Percentiles rank a stretch among this genome's conserved stretches.
Evolutionary conservation across 2,888 invertebrate species (phyloP).

Genomic region (Polyommatus icarus): DNA sequence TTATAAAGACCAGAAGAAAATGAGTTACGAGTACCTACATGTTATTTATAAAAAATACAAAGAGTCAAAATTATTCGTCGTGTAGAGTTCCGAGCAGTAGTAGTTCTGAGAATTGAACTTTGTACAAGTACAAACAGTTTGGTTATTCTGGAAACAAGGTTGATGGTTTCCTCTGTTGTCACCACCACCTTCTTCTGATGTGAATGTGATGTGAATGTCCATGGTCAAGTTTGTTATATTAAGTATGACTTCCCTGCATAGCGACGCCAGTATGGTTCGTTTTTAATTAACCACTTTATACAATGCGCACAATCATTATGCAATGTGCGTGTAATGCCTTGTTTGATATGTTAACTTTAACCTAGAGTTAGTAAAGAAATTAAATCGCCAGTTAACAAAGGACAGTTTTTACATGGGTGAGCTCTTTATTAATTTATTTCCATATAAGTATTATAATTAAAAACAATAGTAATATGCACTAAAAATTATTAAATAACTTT

Average conservation of each 20-base stretch:
- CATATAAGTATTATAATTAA: too few species aligned
- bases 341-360: neutral
- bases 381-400: neutral
- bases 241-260: neutral
- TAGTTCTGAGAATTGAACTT: neutral
- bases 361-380: neutral
- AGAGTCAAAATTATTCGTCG: neutral
- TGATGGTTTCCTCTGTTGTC: neutral
- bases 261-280: slow-evolving; percentile 36
- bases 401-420: neutral
- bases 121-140: neutral
- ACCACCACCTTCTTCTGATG: neutral
- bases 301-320: slow-evolving; percentile 27
- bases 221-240: neutral
- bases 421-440: neutral
- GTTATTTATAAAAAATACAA: neutral
- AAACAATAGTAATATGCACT: too few species aligned
- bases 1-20: neutral
- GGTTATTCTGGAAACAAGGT: neutral
- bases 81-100: neutral
- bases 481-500: too few species aligned
- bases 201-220: neutral
- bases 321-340: neutral
- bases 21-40: neutral
- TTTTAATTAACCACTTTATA: slow-evolving; percentile 36